Base-by-base conservation (phyloP, 53 echinoderm and acorn worm species). In the Stichopus horrens region DNA sequence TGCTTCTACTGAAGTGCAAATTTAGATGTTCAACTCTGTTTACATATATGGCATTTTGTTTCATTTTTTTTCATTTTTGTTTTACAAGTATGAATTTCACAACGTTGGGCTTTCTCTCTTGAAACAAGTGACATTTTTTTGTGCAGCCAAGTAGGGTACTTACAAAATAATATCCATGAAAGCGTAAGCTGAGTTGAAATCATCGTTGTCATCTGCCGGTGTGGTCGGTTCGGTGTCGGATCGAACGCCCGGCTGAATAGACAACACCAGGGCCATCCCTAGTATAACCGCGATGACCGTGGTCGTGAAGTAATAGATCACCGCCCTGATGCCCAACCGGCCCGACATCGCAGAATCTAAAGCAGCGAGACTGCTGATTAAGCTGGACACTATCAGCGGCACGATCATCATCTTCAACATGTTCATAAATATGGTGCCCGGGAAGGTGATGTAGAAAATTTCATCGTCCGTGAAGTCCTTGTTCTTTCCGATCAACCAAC, bases 361-460 rank as follows among this genome's bases (percentile, higher is more conserved):
- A 19, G 93, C 92, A 57, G 97, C 91, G 91, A 97, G 91, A 0
- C 97, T 93, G 7, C 93, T 76, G 78, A 95, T 92, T 74, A 97
- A 75, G 66, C 97, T 97, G 74, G 95, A 91, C 0, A 91, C 90
- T 9, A 97, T 90, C 75, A 97, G 68, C 0, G 97, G 97, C 4
- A 97, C 88, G 63, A 95, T 97, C 90, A 97, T 86, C 86, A 95
- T 93, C 88, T 95, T 97, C 51, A 97, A 86, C 91, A 92, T 92
- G 74, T 97, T 97, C 23, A 97, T 89, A 74, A 97, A 97, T 20
- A 97, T 75, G 5, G 92, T 93, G 5, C 97, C 97, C 4, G 97
- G 97, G 85, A 97, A 97, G 23, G 92, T 88, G 90, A 97, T 95
- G 88, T 95, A 97, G 7, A 63, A 67, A 9, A 97, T 90, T 73